Evolutionary conservation across 2,113 vertebrate species (phyloP).

Genomic region (Engystomops pustulosus): DNA sequence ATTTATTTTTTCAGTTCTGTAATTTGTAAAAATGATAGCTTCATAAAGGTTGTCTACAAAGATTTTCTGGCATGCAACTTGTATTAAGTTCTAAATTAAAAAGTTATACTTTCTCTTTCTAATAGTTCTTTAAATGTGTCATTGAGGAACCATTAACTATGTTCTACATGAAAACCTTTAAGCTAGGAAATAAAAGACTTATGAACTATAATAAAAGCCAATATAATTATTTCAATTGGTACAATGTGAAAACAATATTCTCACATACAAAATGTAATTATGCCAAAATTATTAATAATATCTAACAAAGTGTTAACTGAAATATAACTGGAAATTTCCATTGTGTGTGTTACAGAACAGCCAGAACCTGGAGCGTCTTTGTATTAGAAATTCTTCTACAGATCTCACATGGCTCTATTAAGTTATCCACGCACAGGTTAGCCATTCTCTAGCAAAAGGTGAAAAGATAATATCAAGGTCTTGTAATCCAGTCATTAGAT

Average conservation of each 20-base stretch:
- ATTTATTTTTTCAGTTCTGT: neutral
- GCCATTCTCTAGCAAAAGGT: neutral
- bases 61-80: neutral
- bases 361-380: neutral
- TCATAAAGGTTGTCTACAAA: neutral
- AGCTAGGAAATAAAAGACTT: neutral
- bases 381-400: neutral
- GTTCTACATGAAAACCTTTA: neutral
- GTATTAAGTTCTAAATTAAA: neutral
- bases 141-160: neutral
- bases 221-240: neutral
- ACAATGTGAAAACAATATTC: neutral
- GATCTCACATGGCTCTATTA: neutral
- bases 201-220: neutral
- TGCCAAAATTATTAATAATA: neutral
- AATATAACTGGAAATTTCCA: neutral
- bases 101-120: neutral
- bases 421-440: neutral
- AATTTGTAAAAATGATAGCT: neutral
- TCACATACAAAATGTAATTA: neutral
- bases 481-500: neutral
- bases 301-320: neutral
- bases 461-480: constrained; percentile 7
- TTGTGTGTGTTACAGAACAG: neutral
- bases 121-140: neutral